Percentiles rank a stretch among this genome's conserved stretches.
These are phyloP conservation scores for Pangasius sanitwongsei DNA, from an alignment of 2,797 vertebrate genomes.

Conservation along the genomic window DNA sequence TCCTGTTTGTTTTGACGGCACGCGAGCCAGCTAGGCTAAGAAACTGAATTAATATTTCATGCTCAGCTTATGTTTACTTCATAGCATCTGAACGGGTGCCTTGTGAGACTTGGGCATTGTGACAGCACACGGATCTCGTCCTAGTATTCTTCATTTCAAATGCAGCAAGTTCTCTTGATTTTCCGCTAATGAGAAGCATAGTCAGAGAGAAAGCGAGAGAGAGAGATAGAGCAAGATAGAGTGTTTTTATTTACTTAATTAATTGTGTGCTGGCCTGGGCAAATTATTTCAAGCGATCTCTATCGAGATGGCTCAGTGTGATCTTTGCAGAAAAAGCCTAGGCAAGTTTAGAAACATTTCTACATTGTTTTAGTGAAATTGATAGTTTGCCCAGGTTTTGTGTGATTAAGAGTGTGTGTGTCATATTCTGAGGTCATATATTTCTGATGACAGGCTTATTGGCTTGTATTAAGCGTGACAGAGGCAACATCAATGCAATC, in stretches of 20 bases:
- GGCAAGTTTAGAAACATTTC: background rate
- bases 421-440: background rate
- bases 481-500: background rate
- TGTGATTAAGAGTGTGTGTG: background rate
- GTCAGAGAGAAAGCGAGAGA: background rate
- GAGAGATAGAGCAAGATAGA: too few relatives aligned
- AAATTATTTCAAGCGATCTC: slow-evolving; percentile 1
- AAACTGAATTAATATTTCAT: slow-evolving; percentile 9
- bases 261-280: background rate
- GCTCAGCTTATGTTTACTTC: background rate
- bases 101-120: background rate
- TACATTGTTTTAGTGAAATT: background rate
- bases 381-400: background rate
- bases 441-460: background rate
- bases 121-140: background rate
- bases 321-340: background rate
- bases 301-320: background rate
- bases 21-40: background rate
- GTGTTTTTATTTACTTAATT: background rate
- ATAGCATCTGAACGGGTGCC: background rate
- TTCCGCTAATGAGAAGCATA: background rate
- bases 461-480: background rate
- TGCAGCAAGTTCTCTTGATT: background rate
- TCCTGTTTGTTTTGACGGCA: background rate
- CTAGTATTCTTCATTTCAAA: background rate